Conservation (phyloP, 2,888 invertebrate genomes). For the Eupithecia subumbrata region DNA sequence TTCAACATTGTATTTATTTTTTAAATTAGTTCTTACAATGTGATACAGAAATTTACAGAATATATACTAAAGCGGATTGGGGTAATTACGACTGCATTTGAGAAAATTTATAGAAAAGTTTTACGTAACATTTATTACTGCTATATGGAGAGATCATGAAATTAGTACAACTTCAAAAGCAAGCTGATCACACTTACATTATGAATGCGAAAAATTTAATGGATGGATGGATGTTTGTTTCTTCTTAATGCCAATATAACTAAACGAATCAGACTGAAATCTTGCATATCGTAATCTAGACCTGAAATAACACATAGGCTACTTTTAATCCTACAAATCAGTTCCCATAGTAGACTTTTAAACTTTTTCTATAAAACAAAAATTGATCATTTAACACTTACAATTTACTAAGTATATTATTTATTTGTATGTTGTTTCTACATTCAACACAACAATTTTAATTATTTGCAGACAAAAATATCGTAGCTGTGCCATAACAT, state of each 20-base stretch:
- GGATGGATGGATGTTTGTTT: neutral
- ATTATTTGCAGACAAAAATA: too few relatives aligned
- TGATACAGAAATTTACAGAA: neutral
- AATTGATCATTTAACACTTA: too few relatives aligned
- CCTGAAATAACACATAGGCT: too few relatives aligned
- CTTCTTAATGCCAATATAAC: neutral
- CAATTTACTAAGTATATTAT: too few relatives aligned
- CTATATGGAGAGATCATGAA: neutral
- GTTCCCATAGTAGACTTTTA: too few relatives aligned
- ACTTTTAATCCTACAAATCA: too few relatives aligned
- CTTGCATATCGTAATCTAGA: too few relatives aligned
- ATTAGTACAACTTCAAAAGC: neutral
- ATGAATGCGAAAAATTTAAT: neutral
- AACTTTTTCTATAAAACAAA: too few relatives aligned
- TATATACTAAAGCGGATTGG: neutral
- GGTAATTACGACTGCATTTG: neutral
- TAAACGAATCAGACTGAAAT: neutral
- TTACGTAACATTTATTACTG: neutral
- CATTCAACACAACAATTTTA: too few relatives aligned
- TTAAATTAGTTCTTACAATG: slow-evolving; percentile 10
- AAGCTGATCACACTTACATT: too few relatives aligned
- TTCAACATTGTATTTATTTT: slow-evolving; percentile 8
- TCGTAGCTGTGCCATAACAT: too few relatives aligned
- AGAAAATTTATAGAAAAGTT: neutral
- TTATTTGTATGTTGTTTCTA: too few relatives aligned